phyloP scores from a whole-genome alignment of 2,113 vertebrate species.

The Anser cygnoides region DNA sequence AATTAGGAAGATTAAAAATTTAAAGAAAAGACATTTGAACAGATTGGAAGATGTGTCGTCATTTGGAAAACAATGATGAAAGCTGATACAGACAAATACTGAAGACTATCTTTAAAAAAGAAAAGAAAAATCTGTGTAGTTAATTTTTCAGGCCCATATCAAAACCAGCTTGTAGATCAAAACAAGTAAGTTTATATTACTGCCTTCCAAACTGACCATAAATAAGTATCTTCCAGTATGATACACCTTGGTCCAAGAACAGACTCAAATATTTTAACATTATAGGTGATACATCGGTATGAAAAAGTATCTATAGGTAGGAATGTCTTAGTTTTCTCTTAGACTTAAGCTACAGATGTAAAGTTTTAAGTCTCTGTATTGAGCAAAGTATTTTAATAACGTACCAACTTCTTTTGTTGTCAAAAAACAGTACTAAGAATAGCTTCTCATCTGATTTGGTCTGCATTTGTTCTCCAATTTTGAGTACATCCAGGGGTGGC shows the following conservation, averaged over 20 bases:
- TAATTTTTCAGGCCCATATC: background rate
- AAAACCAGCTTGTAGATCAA: background rate
- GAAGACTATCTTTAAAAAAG: background rate
- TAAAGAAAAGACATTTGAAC: background rate
- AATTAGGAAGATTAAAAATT: background rate
- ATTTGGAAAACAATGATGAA: background rate
- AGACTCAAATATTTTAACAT: background rate
- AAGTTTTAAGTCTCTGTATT: background rate
- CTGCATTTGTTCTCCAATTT: slow-evolving; percentile 97
- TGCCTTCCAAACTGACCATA: background rate
- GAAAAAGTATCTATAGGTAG: background rate
- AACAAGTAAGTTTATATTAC: background rate
- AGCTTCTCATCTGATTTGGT: slow-evolving; percentile 94
- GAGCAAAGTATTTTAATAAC: slow-evolving; percentile 33
- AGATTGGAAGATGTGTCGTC: background rate
- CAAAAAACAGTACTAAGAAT: slow-evolving; percentile 96
- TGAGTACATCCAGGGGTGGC: slow-evolving; percentile 93
- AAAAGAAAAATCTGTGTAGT: background rate
- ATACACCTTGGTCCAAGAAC: background rate
- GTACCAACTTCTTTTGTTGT: slow-evolving; percentile 99
- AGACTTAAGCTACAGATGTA: background rate
- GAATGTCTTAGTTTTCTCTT: background rate
- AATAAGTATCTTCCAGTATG: background rate
- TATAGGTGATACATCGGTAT: background rate
- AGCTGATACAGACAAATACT: background rate